Evolutionary conservation across 2,113 vertebrate species (phyloP).

Genomic region (Dasyprocta punctata): DNA sequence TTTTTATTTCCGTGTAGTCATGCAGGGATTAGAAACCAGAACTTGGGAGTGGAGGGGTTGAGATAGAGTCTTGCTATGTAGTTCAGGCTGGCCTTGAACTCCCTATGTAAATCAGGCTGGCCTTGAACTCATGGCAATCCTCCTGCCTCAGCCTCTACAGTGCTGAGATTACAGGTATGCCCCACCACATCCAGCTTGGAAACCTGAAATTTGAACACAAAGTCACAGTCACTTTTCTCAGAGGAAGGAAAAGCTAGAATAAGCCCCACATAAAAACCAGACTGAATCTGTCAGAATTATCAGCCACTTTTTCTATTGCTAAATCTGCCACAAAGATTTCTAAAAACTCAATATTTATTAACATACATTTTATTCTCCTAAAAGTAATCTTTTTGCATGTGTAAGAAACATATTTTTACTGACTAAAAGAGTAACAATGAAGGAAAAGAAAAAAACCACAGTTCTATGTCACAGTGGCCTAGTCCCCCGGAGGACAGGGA

Average conservation of each 20-base stretch:
- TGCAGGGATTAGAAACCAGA: not conserved
- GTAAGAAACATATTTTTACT: conserved; percentile 25
- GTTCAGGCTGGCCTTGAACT: not conserved
- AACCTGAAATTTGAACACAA: conserved; percentile 15
- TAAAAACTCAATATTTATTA: not conserved
- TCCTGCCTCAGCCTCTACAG: not conserved
- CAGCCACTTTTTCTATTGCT: not conserved
- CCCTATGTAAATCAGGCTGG: not conserved
- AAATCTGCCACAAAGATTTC: conserved; percentile 5
- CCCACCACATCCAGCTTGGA: not conserved
- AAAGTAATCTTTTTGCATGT: not conserved
- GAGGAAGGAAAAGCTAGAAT: not conserved
- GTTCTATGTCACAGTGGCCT: not conserved
- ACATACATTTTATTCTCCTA: conserved; percentile 24
- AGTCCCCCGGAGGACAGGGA: not conserved
- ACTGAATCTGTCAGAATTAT: not conserved
- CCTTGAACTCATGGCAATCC: not conserved
- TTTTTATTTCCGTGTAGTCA: not conserved
- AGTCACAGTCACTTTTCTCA: conserved; percentile 16
- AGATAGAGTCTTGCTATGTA: not conserved
- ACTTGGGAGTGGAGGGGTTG: not conserved
- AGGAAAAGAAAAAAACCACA: conserved; percentile 21
- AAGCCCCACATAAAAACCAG: not conserved
- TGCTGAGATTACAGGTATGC: not conserved
- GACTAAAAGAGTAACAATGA: not conserved